Conservation (phyloP, 2,113 vertebrate species). For the Andinoacara biseriatus region DNA sequence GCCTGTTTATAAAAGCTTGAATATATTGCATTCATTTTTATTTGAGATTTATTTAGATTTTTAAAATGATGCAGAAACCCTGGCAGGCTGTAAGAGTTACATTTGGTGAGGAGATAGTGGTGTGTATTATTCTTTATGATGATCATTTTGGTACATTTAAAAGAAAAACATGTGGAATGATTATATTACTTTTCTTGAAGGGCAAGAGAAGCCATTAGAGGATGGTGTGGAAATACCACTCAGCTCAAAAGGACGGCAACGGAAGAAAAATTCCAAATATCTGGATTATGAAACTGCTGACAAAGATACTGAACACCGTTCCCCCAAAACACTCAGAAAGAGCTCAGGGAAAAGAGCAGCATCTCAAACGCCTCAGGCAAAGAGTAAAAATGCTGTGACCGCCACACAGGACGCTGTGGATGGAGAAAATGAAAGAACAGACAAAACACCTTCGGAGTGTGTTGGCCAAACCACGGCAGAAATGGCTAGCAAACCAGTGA, state of each 20-base stretch:
- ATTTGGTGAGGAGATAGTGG: no score
- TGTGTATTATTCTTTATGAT: no score
- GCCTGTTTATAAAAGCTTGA: no score
- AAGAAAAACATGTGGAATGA: not conserved
- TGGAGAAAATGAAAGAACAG: not conserved
- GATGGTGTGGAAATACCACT: not conserved
- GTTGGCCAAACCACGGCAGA: not conserved
- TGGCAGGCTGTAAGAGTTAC: no score
- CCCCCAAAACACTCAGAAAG: not conserved
- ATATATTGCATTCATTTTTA: no score
- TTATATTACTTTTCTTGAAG: constrained; percentile 31
- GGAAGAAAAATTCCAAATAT: constrained; percentile 65
- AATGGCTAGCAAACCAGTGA: constrained; percentile 6
- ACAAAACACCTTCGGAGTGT: not conserved
- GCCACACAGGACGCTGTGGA: not conserved
- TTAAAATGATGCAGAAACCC: no score
- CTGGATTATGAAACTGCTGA: constrained; percentile 44
- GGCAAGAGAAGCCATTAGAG: constrained; percentile 15
- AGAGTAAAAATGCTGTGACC: not conserved
- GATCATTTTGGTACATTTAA: no score
- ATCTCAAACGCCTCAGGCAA: not conserved
- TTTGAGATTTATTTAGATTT: no score
- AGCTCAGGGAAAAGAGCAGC: not conserved
- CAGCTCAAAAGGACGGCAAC: constrained; percentile 44
- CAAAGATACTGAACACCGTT: not conserved